These are phyloP conservation scores for Rhadina sibilatrix DNA, from an alignment of 2,113 vertebrate species.

Conservation along the genomic window DNA sequence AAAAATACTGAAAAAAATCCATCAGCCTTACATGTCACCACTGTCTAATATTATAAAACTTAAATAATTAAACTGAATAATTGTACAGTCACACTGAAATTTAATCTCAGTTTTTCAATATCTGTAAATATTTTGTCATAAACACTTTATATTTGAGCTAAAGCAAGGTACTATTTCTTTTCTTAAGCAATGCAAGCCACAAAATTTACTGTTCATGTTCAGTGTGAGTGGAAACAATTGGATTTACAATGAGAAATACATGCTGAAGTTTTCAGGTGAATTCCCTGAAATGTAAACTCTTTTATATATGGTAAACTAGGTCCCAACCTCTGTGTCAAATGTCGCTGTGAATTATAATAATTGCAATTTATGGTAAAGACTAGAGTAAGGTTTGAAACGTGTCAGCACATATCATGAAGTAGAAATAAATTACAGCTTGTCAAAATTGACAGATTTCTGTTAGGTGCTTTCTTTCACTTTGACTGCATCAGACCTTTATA, in stretches of 20 bases:
- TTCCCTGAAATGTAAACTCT: slow-evolving; percentile 26
- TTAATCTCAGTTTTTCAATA: neutral
- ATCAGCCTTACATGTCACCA: neutral
- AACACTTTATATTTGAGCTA: neutral
- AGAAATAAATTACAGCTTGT: slow-evolving; percentile 87
- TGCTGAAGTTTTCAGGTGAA: slow-evolving; percentile 22
- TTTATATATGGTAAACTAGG: slow-evolving; percentile 57
- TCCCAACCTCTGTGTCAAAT: slow-evolving; percentile 69
- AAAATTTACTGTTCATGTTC: neutral
- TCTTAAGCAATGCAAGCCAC: neutral
- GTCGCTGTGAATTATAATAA: slow-evolving; percentile 77
- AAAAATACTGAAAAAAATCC: slow-evolving; percentile 24
- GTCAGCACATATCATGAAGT: slow-evolving; percentile 75
- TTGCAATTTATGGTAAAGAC: slow-evolving; percentile 81
- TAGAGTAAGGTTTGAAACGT: slow-evolving; percentile 79
- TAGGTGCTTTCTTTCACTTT: slow-evolving; percentile 79
- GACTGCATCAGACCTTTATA: slow-evolving; percentile 75
- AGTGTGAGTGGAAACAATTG: slow-evolving; percentile 14
- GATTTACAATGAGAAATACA: slow-evolving; percentile 21
- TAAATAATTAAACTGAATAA: neutral
- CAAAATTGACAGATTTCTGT: slow-evolving; percentile 85
- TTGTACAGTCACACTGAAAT: neutral
- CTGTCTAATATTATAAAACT: neutral
- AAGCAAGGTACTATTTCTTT: slow-evolving; percentile 8
- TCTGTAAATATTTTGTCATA: slow-evolving; percentile 60